Evolutionary conservation across 2,797 vertebrate genomes (phyloP).

Genomic region (Lithobates pipiens): DNA sequence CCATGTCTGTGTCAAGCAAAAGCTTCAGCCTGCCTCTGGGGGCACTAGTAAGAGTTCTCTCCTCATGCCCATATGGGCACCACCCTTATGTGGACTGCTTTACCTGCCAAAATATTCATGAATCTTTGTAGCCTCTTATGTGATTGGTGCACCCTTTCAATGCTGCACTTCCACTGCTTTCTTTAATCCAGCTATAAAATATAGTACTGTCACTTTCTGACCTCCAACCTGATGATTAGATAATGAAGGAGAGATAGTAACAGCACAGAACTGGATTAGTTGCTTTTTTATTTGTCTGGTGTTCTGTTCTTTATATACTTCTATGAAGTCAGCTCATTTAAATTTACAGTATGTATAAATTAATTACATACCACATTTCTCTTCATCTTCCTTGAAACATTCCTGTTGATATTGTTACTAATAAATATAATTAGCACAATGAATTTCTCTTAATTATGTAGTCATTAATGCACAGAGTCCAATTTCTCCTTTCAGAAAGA

Average conservation of each 20-base stretch:
- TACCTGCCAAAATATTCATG: too few relatives aligned
- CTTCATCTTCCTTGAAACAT: background rate
- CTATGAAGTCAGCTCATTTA: background rate
- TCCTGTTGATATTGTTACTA: background rate
- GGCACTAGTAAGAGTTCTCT: too few relatives aligned
- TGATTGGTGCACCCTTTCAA: background rate
- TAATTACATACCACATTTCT: conserved; percentile 19
- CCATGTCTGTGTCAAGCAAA: too few relatives aligned
- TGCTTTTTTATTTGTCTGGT: background rate
- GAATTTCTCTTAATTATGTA: background rate
- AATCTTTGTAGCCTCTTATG: too few relatives aligned
- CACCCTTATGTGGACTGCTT: too few relatives aligned
- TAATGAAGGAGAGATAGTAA: background rate
- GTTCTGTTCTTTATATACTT: background rate
- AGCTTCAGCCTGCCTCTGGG: too few relatives aligned
- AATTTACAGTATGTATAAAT: background rate
- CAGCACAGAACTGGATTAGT: background rate
- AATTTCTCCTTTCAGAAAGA: background rate
- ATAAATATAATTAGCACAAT: conserved; percentile 36
- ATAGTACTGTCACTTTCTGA: background rate
- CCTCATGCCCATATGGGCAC: too few relatives aligned
- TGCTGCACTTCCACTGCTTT: background rate
- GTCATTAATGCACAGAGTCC: background rate
- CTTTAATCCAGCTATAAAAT: background rate
- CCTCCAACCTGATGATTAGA: too few relatives aligned